Evolutionary conservation across 2,888 invertebrate genomes (phyloP).

Genomic region (Archips xylosteana): DNA sequence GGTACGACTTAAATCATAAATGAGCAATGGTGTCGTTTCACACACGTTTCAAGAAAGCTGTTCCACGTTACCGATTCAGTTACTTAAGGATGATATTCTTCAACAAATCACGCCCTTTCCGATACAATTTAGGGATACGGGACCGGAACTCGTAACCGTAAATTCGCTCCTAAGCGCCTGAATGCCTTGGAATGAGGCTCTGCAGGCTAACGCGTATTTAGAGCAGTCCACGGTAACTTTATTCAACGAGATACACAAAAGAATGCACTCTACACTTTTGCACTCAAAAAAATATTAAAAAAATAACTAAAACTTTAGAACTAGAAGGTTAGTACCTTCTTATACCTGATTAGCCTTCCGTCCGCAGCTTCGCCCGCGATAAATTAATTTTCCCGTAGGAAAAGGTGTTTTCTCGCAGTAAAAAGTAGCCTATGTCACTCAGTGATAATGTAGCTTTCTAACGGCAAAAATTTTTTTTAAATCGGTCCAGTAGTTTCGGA

Average conservation of each 20-base stretch:
- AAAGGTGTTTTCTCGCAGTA: no score
- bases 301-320: no score
- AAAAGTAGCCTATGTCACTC: no score
- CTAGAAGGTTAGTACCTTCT: no score
- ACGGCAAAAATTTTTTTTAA: no score
- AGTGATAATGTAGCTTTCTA: no score
- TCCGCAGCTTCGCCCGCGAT: no score
- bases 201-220: slow-evolving; percentile 63
- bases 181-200: slow-evolving; percentile 59
- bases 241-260: slow-evolving; percentile 55
- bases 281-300: no score
- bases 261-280: slow-evolving; percentile 46
- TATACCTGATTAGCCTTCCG: no score
- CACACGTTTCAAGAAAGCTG: slow-evolving; percentile 2
- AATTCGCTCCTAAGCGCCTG: slow-evolving; percentile 64
- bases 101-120: slow-evolving; percentile 53
- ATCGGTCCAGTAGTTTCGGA: no score
- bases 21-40: not conserved
- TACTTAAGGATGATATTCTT: slow-evolving; percentile 57
- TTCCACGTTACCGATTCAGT: slow-evolving; percentile 46
- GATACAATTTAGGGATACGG: slow-evolving; percentile 62
- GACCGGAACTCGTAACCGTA: slow-evolving; percentile 62
- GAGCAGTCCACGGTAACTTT: slow-evolving; percentile 52
- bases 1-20: not conserved
- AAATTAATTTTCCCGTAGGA: no score